Conservation (phyloP, 2,113 vertebrate species). For the Rhegmatorhina hoffmannsi region DNA sequence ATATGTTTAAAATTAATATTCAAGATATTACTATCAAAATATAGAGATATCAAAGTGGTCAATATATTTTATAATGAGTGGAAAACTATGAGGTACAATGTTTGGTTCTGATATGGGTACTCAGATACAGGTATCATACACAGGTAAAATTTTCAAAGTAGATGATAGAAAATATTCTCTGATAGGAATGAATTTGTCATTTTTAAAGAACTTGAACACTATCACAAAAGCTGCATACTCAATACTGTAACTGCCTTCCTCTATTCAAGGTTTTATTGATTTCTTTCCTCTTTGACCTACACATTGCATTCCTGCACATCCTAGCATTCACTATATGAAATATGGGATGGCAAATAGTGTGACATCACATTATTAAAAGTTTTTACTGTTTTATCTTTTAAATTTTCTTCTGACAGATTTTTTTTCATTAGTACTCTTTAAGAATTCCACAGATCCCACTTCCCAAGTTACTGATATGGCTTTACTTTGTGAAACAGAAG, state of each 20-base stretch:
- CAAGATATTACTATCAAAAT: not conserved
- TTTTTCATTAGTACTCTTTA: not conserved
- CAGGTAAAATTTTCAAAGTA: not conserved
- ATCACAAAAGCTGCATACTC: not conserved
- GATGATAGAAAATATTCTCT: not conserved
- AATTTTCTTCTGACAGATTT: not conserved
- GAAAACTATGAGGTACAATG: not conserved
- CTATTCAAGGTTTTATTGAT: not conserved
- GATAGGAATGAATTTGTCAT: not conserved
- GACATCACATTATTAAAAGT: not conserved
- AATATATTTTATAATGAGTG: not conserved
- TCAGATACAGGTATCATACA: not conserved
- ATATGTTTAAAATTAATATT: not conserved
- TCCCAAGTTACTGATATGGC: not conserved
- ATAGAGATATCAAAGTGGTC: not conserved
- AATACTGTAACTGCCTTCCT: not conserved
- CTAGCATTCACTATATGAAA: not conserved
- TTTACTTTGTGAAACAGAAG: conserved; percentile 29
- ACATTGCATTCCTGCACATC: not conserved
- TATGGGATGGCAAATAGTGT: not conserved
- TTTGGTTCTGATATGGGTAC: not conserved
- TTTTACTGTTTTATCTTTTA: not conserved
- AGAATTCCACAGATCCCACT: not conserved
- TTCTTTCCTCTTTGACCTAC: not conserved
- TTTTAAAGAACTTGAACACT: not conserved